These are phyloP conservation scores for Turdus rufiventris DNA, from an alignment of 2,113 vertebrate species.

Conservation along the genomic window DNA sequence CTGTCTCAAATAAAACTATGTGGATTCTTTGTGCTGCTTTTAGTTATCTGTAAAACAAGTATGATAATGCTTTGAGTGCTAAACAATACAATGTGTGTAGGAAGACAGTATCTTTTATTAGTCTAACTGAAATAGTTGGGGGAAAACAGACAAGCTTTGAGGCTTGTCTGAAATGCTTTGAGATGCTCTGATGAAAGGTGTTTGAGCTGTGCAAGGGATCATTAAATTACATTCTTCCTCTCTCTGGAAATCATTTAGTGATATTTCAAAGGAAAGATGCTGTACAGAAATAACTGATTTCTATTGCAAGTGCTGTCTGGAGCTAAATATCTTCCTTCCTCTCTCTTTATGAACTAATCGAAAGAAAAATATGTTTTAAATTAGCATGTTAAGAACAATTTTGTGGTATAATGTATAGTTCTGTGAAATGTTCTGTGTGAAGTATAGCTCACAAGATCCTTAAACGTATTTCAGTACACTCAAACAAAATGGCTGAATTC, in stretches of 20 bases:
- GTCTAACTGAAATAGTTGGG: constrained; percentile 38
- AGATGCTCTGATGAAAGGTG: constrained; percentile 62
- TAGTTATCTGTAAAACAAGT: constrained; percentile 46
- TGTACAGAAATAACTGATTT: constrained; percentile 49
- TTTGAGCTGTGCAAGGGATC: constrained; percentile 52
- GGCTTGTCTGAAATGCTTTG: constrained; percentile 55
- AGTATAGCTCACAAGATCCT: not conserved
- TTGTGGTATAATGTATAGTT: not conserved
- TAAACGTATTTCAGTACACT: not conserved
- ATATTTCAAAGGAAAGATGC: constrained; percentile 56
- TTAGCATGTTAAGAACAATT: constrained; percentile 42
- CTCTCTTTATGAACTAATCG: constrained; percentile 41
- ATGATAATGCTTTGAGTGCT: constrained; percentile 55
- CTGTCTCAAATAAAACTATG: not conserved
- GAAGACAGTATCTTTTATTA: constrained; percentile 58
- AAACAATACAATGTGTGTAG: constrained; percentile 60
- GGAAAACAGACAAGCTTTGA: constrained; percentile 57
- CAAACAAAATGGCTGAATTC: not conserved
- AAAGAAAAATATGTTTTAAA: constrained; percentile 55
- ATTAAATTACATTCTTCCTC: constrained; percentile 61
- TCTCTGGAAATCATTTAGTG: constrained; percentile 61
- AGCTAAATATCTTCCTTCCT: constrained; percentile 58
- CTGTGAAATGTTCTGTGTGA: not conserved
- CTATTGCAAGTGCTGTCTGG: constrained; percentile 49
- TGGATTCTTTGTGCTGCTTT: constrained; percentile 25